Base-by-base conservation (phyloP, 1,140 invertebrate genomes). In the Streblospio benedicti region DNA sequence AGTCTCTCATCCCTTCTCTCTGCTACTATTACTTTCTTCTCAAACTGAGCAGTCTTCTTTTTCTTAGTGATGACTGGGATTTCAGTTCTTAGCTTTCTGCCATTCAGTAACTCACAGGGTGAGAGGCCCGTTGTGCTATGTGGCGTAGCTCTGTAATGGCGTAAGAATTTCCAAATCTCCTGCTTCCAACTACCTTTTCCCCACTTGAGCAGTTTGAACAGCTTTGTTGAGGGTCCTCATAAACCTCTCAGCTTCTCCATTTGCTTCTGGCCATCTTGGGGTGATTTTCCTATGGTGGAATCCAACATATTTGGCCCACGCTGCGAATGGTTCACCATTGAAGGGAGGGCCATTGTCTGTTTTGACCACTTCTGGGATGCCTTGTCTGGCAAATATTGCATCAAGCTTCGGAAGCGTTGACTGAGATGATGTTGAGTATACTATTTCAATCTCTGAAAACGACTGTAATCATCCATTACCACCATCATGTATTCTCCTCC, bases 311-410 rank as follows among this genome's bases (percentile, higher is more conserved):
- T 61, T 38, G 14, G 59, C 54, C 47, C 64, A 66, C 20, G 64
- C 18, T 31, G 41, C 53, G 52, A 68, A 68, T 43, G 59, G 57
- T 31, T 23, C 27, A 41, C 60, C 27, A 45, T 60, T 47, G 45
- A 65, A 67, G 4, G 63, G 63, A 12, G 52, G 67, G 16, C 66
- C 64, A 55, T 68, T 68, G 55, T 69, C 61, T 27, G 51, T 59
- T 57, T 62, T 57, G 9, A 61, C 25, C 45, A 58, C 44, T 12
- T 61, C 27, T 20, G 66, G 61, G 0, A 69, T 55, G 9, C 59
- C 58, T 55, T 60, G 65, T 25, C 38, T 32, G 12, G 62, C 50
- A 20, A 66, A 53, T 18, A 60, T 27, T 5, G 64, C 47, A 20
- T 65, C 60, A 16, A 66, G 49, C 20, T 43, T n/a, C 16, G 62